Evolutionary conservation across 2,113 vertebrate species (phyloP).

Genomic region (Haliaeetus leucogaster): DNA sequence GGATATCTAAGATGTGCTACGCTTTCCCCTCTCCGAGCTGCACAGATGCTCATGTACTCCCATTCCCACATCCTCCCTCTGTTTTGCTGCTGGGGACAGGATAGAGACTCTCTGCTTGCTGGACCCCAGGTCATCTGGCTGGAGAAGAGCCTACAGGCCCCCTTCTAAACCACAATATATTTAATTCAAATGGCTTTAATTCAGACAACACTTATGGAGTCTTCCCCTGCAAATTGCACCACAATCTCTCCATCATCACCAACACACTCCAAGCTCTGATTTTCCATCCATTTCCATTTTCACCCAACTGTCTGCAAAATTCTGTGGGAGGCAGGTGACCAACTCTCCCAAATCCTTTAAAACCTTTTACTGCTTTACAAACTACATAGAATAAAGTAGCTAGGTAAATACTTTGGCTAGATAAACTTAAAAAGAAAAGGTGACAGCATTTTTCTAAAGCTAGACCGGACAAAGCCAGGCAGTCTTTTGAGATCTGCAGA

Average conservation of each 20-base stretch:
- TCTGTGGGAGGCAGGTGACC: background rate
- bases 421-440: background rate
- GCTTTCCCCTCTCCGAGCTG: background rate
- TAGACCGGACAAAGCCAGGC: fast-evolving
- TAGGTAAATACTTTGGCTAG: background rate
- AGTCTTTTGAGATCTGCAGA: background rate
- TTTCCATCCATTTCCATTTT: background rate
- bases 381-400: fast-evolving
- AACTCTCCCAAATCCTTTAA: background rate
- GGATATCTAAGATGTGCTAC: background rate
- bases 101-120: background rate
- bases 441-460: background rate
- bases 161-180: background rate
- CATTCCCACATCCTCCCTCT: background rate
- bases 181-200: background rate
- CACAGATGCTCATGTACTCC: background rate
- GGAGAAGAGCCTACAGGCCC: background rate
- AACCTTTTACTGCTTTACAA: background rate
- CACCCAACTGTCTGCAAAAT: background rate
- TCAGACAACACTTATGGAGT: background rate
- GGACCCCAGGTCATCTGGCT: background rate
- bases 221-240: background rate
- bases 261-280: background rate
- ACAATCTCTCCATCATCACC: background rate
- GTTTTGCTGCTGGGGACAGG: background rate